Base-by-base conservation (phyloP, 2,113 vertebrate species). In the Rhipidura dahli region DNA sequence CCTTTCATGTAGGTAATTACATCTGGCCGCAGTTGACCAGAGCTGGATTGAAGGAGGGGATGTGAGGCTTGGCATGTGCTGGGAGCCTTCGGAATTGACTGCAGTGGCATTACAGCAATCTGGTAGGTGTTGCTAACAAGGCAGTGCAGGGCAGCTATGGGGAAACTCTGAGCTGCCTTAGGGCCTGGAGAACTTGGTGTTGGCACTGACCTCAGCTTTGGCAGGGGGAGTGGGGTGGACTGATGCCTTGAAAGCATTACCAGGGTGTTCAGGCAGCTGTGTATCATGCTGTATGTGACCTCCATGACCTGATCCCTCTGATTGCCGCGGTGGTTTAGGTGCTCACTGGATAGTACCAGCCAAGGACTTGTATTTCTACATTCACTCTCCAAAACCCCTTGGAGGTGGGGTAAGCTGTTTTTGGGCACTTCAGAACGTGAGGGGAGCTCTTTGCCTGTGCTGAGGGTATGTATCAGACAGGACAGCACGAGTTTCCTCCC, bases 81-180 rank as follows among this genome's bases (percentile, higher is more conserved):
- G 65, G 30, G 39, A 75, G 40, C 10, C 54, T 39, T 35, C 0
- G 0, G 44, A 49, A 35, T 5, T 5, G 5, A 15, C 31, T 6
- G 4, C 33, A 21, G 72, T 2, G 4, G 50, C 2, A 9, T 77
- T 68, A 11, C 33, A 42, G 11, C 35, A 15, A 4, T 6, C 24
- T 42, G 15, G 4, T 7, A 8, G 60, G 35, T 56, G 44, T 16
- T n/a, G 40, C 28, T 56, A 50, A 30, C 9, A 4, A 64, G 26
- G 28, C 33, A 30, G 27, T 2, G 3, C 33, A 6, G 44, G 3
- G 7, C 33, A n/a, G 63, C 2, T 7, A 1, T 15, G n/a, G 42
- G 37, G 68, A 50, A 73, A 35, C 64, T 66, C 68, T 6, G 64
- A 44, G 37, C 35, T 51, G 13, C 27, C 17, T 64, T 12, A 13